A percentile compares a stretch with the other conserved stretches of the same genome.
These are phyloP conservation scores for Halcyon leucocephala DNA, from an alignment of 2,797 vertebrate species.

Conservation along the genomic window DNA sequence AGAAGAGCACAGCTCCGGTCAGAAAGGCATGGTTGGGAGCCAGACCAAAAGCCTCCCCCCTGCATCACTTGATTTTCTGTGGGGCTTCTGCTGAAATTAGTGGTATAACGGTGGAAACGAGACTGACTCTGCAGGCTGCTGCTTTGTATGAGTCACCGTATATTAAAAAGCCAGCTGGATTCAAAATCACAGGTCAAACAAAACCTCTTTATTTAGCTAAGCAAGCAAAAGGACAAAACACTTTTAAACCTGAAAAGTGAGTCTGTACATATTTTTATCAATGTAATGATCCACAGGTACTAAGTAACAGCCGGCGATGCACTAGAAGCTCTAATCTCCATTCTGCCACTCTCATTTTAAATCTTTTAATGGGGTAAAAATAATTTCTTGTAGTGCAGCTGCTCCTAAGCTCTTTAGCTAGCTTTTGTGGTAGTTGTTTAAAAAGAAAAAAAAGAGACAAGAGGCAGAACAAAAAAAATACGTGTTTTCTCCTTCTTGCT, in stretches of 20 bases:
- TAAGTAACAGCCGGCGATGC: not conserved
- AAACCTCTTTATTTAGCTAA: constrained; percentile 59
- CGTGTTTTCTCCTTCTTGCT: not conserved
- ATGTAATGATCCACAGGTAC: constrained; percentile 34
- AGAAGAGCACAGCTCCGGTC: not conserved
- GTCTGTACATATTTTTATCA: constrained; percentile 63
- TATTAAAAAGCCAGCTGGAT: constrained; percentile 64
- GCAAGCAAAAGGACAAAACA: constrained; percentile 63
- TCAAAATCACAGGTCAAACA: constrained; percentile 64
- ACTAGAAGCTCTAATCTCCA: not conserved
- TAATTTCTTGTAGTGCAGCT: constrained; percentile 14
- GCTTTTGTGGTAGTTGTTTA: not conserved
- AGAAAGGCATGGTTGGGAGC: not conserved
- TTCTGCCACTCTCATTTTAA: not conserved
- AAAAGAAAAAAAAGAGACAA: not conserved
- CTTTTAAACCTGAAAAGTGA: constrained; percentile 50
- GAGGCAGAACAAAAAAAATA: not conserved
- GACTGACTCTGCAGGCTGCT: constrained; percentile 25
- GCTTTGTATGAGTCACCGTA: constrained; percentile 45
- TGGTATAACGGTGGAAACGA: not conserved
- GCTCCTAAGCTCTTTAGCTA: not conserved
- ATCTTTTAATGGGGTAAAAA: constrained; percentile 17
- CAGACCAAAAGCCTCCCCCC: accelerated
- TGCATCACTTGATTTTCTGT: not conserved
- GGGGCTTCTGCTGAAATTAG: not conserved